A percentile compares a stretch with the other conserved stretches of the same genome.
Evolutionary conservation across 2,888 invertebrate genomes (phyloP).

Genomic region (Eupithecia centaureata): DNA sequence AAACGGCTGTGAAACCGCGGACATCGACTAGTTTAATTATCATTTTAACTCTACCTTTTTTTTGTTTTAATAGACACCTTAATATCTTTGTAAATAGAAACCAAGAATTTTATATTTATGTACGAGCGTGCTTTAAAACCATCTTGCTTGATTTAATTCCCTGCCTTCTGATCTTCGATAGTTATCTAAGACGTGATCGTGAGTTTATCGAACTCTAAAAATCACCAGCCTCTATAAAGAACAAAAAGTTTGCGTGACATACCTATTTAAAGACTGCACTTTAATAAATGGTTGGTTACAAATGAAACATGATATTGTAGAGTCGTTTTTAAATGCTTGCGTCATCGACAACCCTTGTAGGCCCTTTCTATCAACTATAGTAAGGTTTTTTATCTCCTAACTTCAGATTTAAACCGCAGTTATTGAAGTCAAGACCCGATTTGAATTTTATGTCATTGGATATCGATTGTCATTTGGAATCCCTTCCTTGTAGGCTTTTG

Average conservation of each 20-base stretch:
- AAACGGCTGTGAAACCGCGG: not conserved
- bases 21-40: too few species aligned
- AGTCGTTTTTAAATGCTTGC: constrained; percentile 26
- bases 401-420: not conserved
- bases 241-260: constrained; percentile 33
- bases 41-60: not conserved
- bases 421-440: not conserved
- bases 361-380: not conserved
- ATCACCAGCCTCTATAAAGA: constrained; percentile 22
- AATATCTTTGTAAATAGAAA: not conserved
- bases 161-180: constrained; percentile 14
- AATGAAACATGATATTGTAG: constrained; percentile 34
- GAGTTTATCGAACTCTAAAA: constrained; percentile 34
- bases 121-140: constrained; percentile 21
- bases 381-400: not conserved
- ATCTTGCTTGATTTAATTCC: constrained; percentile 17
- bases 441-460: constrained; percentile 2
- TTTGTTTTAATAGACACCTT: not conserved
- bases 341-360: not conserved
- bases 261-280: constrained; percentile 19
- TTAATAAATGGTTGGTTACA: constrained; percentile 27
- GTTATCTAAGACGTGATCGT: constrained; percentile 18
- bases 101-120: not conserved
- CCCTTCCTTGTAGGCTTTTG: not conserved
- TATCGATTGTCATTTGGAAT: constrained; percentile 7